Evolutionary conservation across 2,113 vertebrate genomes (phyloP).

Genomic region (Hemibagrus wyckioides): DNA sequence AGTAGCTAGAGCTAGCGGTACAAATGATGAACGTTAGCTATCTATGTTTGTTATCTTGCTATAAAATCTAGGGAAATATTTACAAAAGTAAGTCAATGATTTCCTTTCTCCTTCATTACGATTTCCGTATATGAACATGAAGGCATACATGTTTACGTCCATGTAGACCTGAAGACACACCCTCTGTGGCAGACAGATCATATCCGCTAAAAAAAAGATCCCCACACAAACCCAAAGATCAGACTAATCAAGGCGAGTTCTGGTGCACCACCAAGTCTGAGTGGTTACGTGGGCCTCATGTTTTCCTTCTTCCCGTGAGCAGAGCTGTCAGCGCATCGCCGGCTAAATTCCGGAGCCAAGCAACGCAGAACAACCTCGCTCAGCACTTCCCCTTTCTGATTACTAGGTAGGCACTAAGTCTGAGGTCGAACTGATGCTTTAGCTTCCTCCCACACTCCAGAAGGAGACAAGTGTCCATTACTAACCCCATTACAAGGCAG

Average conservation of each 20-base stretch:
- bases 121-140: not conserved
- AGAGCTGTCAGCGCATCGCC: constrained; percentile 5
- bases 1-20: not conserved
- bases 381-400: constrained; percentile 66
- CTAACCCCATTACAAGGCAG: constrained; percentile 16
- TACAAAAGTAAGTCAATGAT: not conserved
- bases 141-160: not conserved
- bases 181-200: not conserved
- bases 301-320: constrained; percentile 3
- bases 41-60: not conserved
- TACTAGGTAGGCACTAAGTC: constrained; percentile 67
- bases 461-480: constrained; percentile 8
- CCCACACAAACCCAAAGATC: not conserved
- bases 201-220: not conserved
- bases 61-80: not conserved
- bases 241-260: not conserved
- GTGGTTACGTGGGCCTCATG: constrained; percentile 12
- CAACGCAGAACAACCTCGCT: constrained; percentile 52
- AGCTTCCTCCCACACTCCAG: constrained; percentile 66
- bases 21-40: not conserved
- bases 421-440: constrained; percentile 63
- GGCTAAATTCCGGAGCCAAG: constrained; percentile 25
- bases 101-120: not conserved
- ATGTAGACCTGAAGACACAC: not conserved
- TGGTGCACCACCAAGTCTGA: constrained; percentile 1